phyloP scores from a whole-genome alignment of 37 sponge, comb jelly and placozoan genomes.

The Ianthella basta region DNA sequence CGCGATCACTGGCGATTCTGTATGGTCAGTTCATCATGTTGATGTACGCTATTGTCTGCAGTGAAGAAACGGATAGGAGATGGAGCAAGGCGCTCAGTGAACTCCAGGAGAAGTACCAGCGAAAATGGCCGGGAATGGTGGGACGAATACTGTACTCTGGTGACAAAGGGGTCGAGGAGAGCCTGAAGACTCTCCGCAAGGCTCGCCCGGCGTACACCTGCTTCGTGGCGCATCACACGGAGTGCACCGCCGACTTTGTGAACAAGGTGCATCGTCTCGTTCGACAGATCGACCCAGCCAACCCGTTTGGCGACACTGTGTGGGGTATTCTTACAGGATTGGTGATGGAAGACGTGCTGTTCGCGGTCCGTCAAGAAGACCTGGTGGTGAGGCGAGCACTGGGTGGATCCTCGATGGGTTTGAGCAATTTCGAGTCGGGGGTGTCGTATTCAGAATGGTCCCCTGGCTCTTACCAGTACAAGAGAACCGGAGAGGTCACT shows the following conservation, averaged over 20 bases:
- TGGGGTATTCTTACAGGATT: conserved; percentile 77
- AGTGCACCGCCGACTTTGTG: conserved; percentile 51
- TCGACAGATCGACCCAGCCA: conserved; percentile 56
- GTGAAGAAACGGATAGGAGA: neutral
- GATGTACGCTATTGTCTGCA: conserved; percentile 66
- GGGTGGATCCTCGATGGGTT: conserved; percentile 37
- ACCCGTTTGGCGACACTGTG: conserved; percentile 65
- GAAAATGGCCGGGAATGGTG: conserved; percentile 46
- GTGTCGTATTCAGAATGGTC: conserved; percentile 59
- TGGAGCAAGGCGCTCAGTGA: conserved; percentile 36
- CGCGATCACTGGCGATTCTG: too few relatives aligned
- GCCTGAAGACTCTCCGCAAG: conserved; percentile 13
- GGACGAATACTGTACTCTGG: neutral
- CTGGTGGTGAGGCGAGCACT: conserved; percentile 46
- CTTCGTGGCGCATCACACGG: conserved; percentile 58
- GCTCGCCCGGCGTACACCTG: conserved; percentile 54
- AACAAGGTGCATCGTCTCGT: conserved; percentile 43
- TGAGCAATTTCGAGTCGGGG: conserved; percentile 63
- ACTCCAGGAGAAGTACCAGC: conserved; percentile 39
- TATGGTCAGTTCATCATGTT: too few relatives aligned
- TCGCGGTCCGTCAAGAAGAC: conserved; percentile 47
- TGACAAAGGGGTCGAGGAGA: neutral
- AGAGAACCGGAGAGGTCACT: neutral
- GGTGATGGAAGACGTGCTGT: conserved; percentile 52
- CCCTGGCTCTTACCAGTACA: conserved; percentile 31